Percentiles rank a stretch among this genome's conserved stretches.
phyloP scores from a whole-genome alignment of 2,113 vertebrate species.

The Alaudala cheleensis region DNA sequence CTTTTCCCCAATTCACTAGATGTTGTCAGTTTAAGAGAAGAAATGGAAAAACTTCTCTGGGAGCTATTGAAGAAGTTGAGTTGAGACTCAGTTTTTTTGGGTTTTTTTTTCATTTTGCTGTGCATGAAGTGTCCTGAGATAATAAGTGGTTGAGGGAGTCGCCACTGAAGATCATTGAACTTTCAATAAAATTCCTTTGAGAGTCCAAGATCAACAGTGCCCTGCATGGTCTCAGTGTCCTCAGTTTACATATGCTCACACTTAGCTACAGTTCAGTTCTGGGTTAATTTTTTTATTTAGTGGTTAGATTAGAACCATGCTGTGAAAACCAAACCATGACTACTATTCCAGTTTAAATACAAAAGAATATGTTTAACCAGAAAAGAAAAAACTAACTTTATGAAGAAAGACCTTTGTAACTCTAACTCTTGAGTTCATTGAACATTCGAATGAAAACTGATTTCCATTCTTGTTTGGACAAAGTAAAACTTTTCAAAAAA shows the following conservation, averaged over 20 bases:
- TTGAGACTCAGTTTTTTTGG: background rate
- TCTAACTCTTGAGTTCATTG: background rate
- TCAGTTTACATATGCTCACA: background rate
- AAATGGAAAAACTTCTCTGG: background rate
- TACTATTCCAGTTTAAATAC: background rate
- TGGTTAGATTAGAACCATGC: background rate
- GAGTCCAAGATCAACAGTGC: background rate
- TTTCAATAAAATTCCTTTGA: background rate
- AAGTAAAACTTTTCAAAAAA: background rate
- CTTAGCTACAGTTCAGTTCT: background rate
- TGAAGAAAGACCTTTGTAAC: background rate
- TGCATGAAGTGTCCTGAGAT: background rate
- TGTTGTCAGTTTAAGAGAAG: background rate
- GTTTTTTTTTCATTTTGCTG: background rate
- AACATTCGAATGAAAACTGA: background rate
- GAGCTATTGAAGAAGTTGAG: background rate
- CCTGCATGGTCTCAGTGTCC: background rate
- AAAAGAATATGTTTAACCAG: background rate
- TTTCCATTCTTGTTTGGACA: background rate
- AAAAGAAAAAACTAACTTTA: background rate
- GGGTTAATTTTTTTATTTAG: background rate
- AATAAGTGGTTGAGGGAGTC: background rate
- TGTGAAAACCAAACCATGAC: background rate
- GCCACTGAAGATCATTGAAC: background rate
- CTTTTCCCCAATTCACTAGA: background rate